Evolutionary conservation across 2,113 vertebrate genomes (phyloP).

Genomic region (Paraplagusia blochii): DNA sequence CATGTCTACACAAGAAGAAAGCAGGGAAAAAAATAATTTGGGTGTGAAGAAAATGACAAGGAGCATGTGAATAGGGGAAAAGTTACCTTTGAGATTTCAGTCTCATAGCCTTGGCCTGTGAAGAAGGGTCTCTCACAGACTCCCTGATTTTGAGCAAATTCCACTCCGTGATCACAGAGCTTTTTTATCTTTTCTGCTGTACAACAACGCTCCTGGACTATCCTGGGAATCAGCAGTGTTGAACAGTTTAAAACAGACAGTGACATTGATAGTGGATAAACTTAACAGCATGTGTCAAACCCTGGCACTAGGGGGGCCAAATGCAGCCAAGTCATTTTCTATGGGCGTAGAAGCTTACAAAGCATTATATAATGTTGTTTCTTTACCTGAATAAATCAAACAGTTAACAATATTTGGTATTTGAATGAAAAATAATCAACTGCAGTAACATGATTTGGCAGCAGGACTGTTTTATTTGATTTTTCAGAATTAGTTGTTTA

Average conservation of each 20-base stretch:
- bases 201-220: constrained; percentile 65
- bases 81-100: constrained; percentile 49
- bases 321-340: too few relatives aligned
- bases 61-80: background rate
- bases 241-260: background rate
- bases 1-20: constrained; percentile 74
- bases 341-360: too few relatives aligned
- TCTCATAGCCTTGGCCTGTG: constrained; percentile 35
- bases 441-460: too few relatives aligned
- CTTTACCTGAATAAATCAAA: too few relatives aligned
- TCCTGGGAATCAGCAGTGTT: constrained; percentile 29
- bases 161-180: constrained; percentile 49
- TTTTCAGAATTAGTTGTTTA: too few relatives aligned
- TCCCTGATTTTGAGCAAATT: constrained; percentile 20
- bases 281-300: too few relatives aligned
- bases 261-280: too few relatives aligned
- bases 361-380: too few relatives aligned
- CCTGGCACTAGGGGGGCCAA: too few relatives aligned
- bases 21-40: background rate
- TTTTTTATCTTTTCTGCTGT: background rate
- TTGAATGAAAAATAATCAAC: too few relatives aligned
- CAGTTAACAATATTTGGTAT: too few relatives aligned
- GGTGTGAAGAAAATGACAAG: background rate
- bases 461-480: too few relatives aligned
- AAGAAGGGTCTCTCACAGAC: constrained; percentile 58